Base-by-base conservation (phyloP, 2,888 invertebrate genomes). In the Xylophagus ater region DNA sequence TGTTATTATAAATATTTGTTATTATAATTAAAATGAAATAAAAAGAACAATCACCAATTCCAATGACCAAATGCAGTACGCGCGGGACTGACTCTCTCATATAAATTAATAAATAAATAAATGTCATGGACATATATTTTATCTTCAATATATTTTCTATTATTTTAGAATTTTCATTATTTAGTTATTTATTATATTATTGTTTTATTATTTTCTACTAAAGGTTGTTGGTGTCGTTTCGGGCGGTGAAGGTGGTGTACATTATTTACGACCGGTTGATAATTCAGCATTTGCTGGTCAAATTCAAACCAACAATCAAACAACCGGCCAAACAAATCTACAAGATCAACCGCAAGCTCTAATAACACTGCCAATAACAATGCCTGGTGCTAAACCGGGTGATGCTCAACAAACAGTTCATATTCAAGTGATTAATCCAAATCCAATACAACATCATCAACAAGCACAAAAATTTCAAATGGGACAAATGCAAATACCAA, bases 321-420 rank as follows among this genome's bases (percentile, higher is more conserved):
- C 42, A 44, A 47, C 43, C 28, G 45, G 35, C 32, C 24, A 44
- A 5, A 28, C 46, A 65, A 10, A 45, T 66, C 37, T 44, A 9
- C 69, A 68, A 33, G 49, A 50, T 21, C 41, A 60, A 60, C 33
- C 66, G 60, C 51, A 79, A 76, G 49, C 80, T 76, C 70, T 83
- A 48, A 82, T 85, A 51, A 78, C 83, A n/a, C 63, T 85, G 57
- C 85, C 84, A 20, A 81, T 84, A 49, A 73, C 80, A 9, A 73
- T 84, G 62, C 81, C 82, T 1, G 82, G 82, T 4, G 67, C 73
- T 2, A 82, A 82, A 51, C 78, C 78, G 32, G 79, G 77, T 49
- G 84, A 84, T 54, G 80, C 82, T 1, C 80, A 80, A 50, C 79
- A 76, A 49, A 82, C 81, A 26, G 78, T 85, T 26, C 84, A 84